Conservation (phyloP, 1,140 invertebrate genomes). For the Pentalonia nigronervosa region DNA sequence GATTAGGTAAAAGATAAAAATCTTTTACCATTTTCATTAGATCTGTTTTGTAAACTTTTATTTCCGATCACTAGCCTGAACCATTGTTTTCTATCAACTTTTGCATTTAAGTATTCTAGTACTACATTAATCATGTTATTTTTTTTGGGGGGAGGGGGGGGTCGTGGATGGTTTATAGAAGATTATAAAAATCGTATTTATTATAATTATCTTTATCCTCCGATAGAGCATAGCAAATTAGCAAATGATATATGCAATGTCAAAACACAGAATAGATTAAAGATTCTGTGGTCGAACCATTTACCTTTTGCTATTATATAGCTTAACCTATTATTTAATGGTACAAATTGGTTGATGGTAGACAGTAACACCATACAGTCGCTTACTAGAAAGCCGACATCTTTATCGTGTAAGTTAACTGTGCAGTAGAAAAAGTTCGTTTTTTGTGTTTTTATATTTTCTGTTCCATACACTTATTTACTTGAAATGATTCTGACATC, state of each 20-base stretch:
- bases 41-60: too few relatives aligned
- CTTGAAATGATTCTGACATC: too few relatives aligned
- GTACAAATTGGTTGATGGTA: background rate
- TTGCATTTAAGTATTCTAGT: too few relatives aligned
- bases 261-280: too few relatives aligned
- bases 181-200: background rate
- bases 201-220: background rate
- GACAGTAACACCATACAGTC: background rate
- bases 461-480: slow-evolving; percentile 25
- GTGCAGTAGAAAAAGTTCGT: background rate
- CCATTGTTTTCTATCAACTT: too few relatives aligned
- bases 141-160: too few relatives aligned
- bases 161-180: too few relatives aligned
- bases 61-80: too few relatives aligned
- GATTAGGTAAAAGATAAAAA: too few relatives aligned
- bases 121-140: too few relatives aligned
- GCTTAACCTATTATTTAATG: background rate
- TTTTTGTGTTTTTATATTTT: slow-evolving; percentile 1
- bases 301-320: background rate
- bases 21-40: too few relatives aligned
- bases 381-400: background rate
- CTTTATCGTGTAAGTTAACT: background rate
- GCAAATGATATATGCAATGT: background rate
- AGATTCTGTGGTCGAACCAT: too few relatives aligned
- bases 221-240: background rate